These are phyloP conservation scores for Lagodon rhomboides DNA, from an alignment of 2,797 vertebrate species.

Conservation along the genomic window DNA sequence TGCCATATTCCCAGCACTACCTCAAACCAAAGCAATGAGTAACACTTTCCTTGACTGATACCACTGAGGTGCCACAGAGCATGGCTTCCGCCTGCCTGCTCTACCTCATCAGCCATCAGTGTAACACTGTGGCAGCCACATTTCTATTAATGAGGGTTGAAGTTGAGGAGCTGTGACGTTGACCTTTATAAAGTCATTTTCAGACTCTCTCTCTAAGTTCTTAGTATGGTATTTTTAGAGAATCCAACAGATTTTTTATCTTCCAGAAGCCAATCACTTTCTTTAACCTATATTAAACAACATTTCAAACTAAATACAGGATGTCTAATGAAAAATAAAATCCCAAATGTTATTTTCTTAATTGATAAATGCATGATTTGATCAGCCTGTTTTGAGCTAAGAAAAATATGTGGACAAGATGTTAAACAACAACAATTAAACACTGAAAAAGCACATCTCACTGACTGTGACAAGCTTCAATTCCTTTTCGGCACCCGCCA, in stretches of 20 bases:
- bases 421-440: background rate
- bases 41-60: constrained; percentile 54
- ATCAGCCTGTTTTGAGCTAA: background rate
- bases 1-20: constrained; percentile 52
- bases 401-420: background rate
- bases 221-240: constrained; percentile 14
- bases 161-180: constrained; percentile 14
- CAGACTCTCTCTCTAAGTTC: background rate
- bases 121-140: constrained; percentile 5
- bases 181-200: constrained; percentile 24
- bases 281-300: background rate
- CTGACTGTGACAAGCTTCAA: too few relatives aligned
- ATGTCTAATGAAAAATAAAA: constrained; percentile 1
- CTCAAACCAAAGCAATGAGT: constrained; percentile 52
- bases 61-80: constrained; percentile 35
- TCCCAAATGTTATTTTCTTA: background rate
- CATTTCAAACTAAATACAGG: background rate
- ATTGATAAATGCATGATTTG: background rate
- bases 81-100: constrained; percentile 16
- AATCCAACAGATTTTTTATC: background rate
- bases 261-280: background rate
- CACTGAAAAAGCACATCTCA: too few relatives aligned
- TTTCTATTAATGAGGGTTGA: constrained; percentile 53
- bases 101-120: constrained; percentile 21
- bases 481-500: too few relatives aligned